phyloP scores from a whole-genome alignment of 1,140 invertebrate species.

The Caenorhabditis latens region DNA sequence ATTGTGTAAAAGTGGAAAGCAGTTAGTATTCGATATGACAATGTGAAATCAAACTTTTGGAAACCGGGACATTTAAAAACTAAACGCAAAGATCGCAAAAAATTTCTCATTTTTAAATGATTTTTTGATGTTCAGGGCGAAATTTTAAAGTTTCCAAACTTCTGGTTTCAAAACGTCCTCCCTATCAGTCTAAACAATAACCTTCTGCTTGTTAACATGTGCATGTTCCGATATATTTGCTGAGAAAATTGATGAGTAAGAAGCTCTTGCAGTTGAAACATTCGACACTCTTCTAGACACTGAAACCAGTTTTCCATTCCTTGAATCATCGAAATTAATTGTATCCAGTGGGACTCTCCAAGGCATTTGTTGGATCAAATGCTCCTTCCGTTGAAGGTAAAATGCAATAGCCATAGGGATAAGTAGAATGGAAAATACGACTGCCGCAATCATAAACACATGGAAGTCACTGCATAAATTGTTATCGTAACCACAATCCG shows the following conservation, averaged over 20 bases:
- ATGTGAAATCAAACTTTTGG: too few relatives aligned
- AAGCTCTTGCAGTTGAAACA: neutral
- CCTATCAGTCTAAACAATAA: neutral
- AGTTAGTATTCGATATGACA: too few relatives aligned
- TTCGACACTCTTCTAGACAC: conserved; percentile 1
- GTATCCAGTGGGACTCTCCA: conserved; percentile 14
- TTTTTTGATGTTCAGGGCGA: too few relatives aligned
- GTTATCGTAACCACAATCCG: conserved; percentile 53
- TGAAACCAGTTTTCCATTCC: neutral
- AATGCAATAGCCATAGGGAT: conserved; percentile 57
- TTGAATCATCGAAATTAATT: conserved; percentile 1
- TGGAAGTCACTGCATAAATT: conserved; percentile 35
- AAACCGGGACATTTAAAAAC: too few relatives aligned
- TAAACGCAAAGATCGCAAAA: too few relatives aligned
- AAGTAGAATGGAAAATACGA: conserved; percentile 33
- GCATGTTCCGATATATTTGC: conserved; percentile 5
- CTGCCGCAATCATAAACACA: conserved; percentile 53
- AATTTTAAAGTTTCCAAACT: too few relatives aligned
- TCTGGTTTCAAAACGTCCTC: too few relatives aligned
- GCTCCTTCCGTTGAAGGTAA: conserved; percentile 57
- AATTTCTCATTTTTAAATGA: too few relatives aligned
- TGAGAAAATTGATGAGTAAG: conserved; percentile 22
- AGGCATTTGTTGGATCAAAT: conserved; percentile 43
- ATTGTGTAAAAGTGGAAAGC: neutral
- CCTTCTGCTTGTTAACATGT: conserved; percentile 10